These are phyloP conservation scores for Epinotia bilunana DNA, from an alignment of 2,888 invertebrate species.

Conservation along the genomic window DNA sequence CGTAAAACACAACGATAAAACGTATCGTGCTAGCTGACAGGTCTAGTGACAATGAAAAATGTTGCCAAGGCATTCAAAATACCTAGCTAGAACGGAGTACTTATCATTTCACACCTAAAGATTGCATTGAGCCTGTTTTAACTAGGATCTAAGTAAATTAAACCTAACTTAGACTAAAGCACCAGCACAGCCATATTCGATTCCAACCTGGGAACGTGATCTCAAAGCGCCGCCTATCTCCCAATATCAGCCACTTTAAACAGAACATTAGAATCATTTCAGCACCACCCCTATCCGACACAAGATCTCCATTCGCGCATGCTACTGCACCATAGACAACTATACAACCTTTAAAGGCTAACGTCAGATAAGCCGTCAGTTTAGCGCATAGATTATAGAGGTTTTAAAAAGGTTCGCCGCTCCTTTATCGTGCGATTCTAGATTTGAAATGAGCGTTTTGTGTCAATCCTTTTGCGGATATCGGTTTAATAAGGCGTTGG, in stretches of 20 bases:
- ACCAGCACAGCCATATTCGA: background rate
- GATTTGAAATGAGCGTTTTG: constrained; percentile 44
- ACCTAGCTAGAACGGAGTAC: background rate
- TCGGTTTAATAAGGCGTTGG: constrained; percentile 35
- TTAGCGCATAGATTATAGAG: constrained; percentile 56
- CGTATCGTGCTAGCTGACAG: too few species aligned
- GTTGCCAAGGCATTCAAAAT: too few species aligned
- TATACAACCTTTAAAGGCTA: constrained; percentile 60
- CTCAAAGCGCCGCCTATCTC: constrained; percentile 51
- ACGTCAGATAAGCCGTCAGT: constrained; percentile 65
- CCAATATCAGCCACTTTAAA: constrained; percentile 64
- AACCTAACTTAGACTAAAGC: background rate
- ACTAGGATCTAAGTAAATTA: background rate
- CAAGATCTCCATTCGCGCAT: constrained; percentile 60
- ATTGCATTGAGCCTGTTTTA: background rate
- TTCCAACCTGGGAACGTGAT: constrained; percentile 10
- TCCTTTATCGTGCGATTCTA: constrained; percentile 39
- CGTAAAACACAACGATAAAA: too few species aligned
- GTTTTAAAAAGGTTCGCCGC: constrained; percentile 51
- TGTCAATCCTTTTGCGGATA: constrained; percentile 40
- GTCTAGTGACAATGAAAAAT: too few species aligned
- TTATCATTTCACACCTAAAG: background rate
- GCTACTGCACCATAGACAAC: constrained; percentile 50
- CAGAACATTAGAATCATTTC: constrained; percentile 44
- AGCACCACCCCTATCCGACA: constrained; percentile 53